A percentile compares a stretch with the other conserved stretches of the same genome.
Conservation (phyloP, 2,888 invertebrate species). For the Drosophila maculinotata region DNA sequence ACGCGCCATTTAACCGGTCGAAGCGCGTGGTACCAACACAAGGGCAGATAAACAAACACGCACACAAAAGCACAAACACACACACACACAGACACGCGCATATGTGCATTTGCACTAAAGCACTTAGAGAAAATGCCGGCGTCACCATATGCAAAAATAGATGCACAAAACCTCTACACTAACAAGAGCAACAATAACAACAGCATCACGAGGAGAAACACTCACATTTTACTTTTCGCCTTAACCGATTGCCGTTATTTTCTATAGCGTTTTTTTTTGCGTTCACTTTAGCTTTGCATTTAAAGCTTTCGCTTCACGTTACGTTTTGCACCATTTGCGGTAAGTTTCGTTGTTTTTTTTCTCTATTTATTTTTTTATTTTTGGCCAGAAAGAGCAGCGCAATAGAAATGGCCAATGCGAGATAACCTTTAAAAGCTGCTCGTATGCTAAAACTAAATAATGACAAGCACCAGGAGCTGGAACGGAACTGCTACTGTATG, state of each 20-base stretch:
- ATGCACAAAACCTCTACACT: conserved; percentile 20
- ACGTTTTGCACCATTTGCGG: conserved; percentile 31
- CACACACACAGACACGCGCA: conserved; percentile 1
- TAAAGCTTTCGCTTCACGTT: conserved; percentile 49
- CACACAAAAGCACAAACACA: conserved; percentile 2
- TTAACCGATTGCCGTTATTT: conserved; percentile 39
- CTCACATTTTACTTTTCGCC: conserved; percentile 33
- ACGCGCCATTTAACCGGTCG: conserved; percentile 40
- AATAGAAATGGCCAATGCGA: conserved; percentile 52
- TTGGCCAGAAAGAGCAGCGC: conserved; percentile 34
- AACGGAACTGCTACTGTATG: conserved; percentile 18
- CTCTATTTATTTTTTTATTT: conserved; percentile 23
- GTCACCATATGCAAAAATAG: conserved; percentile 32
- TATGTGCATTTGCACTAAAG: conserved; percentile 20
- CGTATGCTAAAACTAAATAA: conserved; percentile 77
- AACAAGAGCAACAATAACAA: conserved; percentile 15
- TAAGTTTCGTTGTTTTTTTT: conserved; percentile 22
- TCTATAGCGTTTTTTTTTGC: conserved; percentile 12
- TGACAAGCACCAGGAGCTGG: conserved; percentile 50
- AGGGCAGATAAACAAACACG: conserved; percentile 46
- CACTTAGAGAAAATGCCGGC: conserved; percentile 48
- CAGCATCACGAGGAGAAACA: conserved; percentile 8
- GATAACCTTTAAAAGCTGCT: conserved; percentile 76
- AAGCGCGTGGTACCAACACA: conserved; percentile 29
- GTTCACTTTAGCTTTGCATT: conserved; percentile 52